Evolutionary conservation across 2,113 vertebrate species (phyloP).

Genomic region (Xiphophorus maculatus): DNA sequence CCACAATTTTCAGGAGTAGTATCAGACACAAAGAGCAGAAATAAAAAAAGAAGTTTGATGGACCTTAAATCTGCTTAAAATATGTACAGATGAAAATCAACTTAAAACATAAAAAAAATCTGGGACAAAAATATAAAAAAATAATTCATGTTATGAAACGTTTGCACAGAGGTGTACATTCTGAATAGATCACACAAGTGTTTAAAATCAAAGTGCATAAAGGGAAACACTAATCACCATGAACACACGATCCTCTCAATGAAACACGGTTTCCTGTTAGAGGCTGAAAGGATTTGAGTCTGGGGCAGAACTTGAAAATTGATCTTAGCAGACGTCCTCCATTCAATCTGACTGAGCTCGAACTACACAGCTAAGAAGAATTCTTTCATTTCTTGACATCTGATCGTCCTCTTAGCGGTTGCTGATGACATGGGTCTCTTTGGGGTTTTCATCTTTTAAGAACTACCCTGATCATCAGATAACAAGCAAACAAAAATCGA

Average conservation of each 20-base stretch:
- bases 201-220: not conserved
- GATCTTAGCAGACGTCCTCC: not conserved
- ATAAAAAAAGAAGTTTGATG: too few species aligned
- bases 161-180: too few species aligned
- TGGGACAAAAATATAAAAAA: too few species aligned
- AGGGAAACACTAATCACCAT: not conserved
- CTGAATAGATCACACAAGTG: not conserved
- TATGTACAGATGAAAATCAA: too few species aligned
- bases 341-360: not conserved
- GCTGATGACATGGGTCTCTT: not conserved
- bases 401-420: not conserved
- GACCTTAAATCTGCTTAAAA: too few species aligned
- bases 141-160: too few species aligned
- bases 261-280: not conserved
- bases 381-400: not conserved
- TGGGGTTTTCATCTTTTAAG: not conserved
- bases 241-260: not conserved
- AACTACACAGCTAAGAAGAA: not conserved
- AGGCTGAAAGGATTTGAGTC: not conserved
- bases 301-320: not conserved
- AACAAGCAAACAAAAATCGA: constrained; percentile 11
- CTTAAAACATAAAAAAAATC: too few species aligned
- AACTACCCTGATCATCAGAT: constrained; percentile 34
- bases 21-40: too few species aligned
- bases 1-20: too few species aligned